Conservation (phyloP, 2,113 vertebrate genomes). For the Strigops habroptila region DNA sequence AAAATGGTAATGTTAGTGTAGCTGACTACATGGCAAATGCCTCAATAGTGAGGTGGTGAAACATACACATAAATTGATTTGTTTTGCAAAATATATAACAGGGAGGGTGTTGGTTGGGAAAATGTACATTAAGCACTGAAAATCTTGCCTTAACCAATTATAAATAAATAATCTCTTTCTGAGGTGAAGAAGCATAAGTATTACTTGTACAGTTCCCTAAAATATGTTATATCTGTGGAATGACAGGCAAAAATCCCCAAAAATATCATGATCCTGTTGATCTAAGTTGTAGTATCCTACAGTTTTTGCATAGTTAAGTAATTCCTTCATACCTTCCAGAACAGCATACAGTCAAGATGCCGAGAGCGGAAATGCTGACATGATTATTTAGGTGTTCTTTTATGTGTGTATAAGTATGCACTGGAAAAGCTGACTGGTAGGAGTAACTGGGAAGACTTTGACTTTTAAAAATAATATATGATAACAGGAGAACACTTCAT, state of each 20-base stretch:
- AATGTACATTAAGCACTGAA: background rate
- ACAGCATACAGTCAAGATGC: background rate
- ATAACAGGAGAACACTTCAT: background rate
- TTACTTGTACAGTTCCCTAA: background rate
- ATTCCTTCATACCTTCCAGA: background rate
- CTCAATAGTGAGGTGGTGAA: background rate
- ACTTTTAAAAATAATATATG: background rate
- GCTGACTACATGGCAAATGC: background rate
- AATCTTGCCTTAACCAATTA: background rate
- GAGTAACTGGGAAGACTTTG: background rate
- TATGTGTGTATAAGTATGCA: background rate
- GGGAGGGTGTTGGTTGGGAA: background rate
- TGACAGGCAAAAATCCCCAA: background rate
- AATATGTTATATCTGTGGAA: background rate
- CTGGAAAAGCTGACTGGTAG: background rate
- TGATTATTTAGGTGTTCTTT: background rate
- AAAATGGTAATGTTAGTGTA: background rate
- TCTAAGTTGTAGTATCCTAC: accelerated
- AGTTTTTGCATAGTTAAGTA: accelerated
- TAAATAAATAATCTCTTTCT: background rate
- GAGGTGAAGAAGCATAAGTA: accelerated
- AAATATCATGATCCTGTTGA: background rate
- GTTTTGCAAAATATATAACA: background rate
- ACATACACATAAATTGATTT: accelerated
- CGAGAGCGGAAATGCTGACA: background rate